Percentiles rank a stretch among this genome's conserved stretches.
phyloP scores from a whole-genome alignment of 2,797 vertebrate genomes.

The Hippocampus kuda region DNA sequence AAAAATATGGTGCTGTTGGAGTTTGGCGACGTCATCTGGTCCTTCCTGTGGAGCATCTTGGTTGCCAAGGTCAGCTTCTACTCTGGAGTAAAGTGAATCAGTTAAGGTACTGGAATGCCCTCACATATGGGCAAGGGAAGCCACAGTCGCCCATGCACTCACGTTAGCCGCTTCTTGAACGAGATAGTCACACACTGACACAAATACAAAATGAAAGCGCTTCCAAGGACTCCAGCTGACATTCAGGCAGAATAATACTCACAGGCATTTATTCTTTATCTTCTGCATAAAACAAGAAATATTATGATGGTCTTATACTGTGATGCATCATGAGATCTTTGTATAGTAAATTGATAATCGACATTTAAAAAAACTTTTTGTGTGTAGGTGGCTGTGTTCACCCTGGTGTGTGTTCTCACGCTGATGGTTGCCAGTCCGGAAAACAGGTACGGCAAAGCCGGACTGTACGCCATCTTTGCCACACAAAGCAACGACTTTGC shows the following conservation, averaged over 20 bases:
- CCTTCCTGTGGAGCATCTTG: conserved; percentile 87
- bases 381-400: conserved; percentile 73
- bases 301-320: too few relatives aligned
- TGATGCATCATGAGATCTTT: too few relatives aligned
- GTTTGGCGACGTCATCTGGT: conserved; percentile 88
- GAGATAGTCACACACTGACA: too few relatives aligned
- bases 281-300: too few relatives aligned
- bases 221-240: too few relatives aligned
- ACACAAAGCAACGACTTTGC: conserved; percentile 99
- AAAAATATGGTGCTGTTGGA: conserved; percentile 96
- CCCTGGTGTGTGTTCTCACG: conserved; percentile 81
- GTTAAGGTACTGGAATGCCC: not conserved
- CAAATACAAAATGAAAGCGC: too few relatives aligned
- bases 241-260: too few relatives aligned
- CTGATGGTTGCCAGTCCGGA: conserved; percentile 82
- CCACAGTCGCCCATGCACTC: too few relatives aligned
- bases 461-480: conserved; percentile 92
- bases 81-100: not conserved
- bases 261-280: too few relatives aligned
- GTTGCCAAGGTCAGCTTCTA: conserved; percentile 75
- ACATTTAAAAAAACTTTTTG: not conserved
- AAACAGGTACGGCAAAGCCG: conserved; percentile 85
- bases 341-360: too few relatives aligned
- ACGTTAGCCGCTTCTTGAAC: too few relatives aligned
- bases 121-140: too few relatives aligned